phyloP scores from a whole-genome alignment of 2,888 invertebrate genomes.

The Parascotia fuliginaria region DNA sequence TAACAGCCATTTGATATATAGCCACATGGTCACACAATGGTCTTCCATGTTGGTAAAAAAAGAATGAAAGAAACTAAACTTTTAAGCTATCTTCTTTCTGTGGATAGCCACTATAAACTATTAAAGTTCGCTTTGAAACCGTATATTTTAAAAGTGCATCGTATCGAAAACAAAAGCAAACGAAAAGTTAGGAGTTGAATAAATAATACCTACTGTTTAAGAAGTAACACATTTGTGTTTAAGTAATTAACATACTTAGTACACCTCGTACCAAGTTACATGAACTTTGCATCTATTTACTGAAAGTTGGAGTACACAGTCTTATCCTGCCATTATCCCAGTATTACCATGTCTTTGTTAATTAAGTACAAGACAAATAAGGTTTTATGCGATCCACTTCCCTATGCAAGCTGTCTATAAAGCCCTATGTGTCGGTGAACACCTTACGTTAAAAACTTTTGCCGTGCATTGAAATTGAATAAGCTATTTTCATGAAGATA shows the following conservation, averaged over 20 bases:
- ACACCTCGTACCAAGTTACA: neutral
- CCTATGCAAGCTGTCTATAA: conserved; percentile 10
- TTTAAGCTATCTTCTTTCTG: too few species aligned
- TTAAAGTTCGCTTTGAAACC: too few species aligned
- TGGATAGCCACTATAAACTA: too few species aligned
- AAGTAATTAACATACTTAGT: neutral
- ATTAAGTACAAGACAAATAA: conserved; percentile 6
- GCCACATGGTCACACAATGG: too few species aligned
- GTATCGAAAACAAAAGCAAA: too few species aligned
- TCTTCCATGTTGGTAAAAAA: too few species aligned
- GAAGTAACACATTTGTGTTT: neutral
- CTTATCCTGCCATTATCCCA: conserved; percentile 21
- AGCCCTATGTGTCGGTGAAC: conserved; percentile 8
- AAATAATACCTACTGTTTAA: too few species aligned
- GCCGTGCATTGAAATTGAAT: conserved; percentile 32
- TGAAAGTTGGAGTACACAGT: conserved; percentile 13
- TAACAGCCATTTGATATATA: too few species aligned
- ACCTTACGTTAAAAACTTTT: conserved; percentile 19
- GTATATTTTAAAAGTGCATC: too few species aligned
- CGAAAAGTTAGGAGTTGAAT: too few species aligned
- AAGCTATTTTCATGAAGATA: conserved; percentile 37
- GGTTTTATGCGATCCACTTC: conserved; percentile 5
- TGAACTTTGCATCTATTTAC: neutral
- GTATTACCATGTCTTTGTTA: conserved; percentile 11
- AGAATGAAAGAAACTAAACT: too few species aligned